Base-by-base conservation (phyloP, 2,797 vertebrate genomes). In the Arremon aurantiirostris region DNA sequence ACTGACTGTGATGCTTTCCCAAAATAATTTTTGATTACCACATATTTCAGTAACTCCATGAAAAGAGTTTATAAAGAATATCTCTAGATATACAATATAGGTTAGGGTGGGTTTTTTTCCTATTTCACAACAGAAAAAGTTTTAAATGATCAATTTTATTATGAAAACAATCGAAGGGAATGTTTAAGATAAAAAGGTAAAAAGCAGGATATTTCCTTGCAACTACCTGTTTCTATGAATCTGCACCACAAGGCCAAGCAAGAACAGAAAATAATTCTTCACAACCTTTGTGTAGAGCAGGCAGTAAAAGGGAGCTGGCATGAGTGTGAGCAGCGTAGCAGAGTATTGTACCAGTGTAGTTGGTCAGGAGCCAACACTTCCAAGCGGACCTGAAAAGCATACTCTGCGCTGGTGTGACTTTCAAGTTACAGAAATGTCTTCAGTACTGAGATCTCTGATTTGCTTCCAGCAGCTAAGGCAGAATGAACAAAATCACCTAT, bases 361-460 rank as follows among this genome's bases (percentile, higher is more conserved):
- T 84, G 90, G 71, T 70, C 71, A 75, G 53, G 14, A 77, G 68
- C 56, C 77, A 92, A 30, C 41, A 10, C 30, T 84, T 68, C 60
- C 63, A 60, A 70, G 59, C 3, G 20, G 73, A 85, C 53, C 71
- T 87, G 80, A 52, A 90, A 83, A 86, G 20, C 28, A 18, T 5
- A 1, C 66, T 86, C 11, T 20, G 9, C 35, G 27, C 55, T 72
- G 27, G 19, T 84, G 75, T 6, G 28, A 64, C 68, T 90, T 84
- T 49, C 47, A 90, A 76, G 69, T 59, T 73, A 64, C 37, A 82
- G 30, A 72, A 56, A 77, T 30, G 30, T 50, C 78, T 90, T 84
- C 81, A 39, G 34, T 16, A 42, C 20, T 18, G n/a, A 42, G 52
- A 81, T 42, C 79, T 12, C 28, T 28, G 52, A 61, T 69, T 81